A percentile compares a stretch with the other conserved stretches of the same genome.
These are phyloP conservation scores for Drosophila varians DNA, from an alignment of 1,140 invertebrate species.

Conservation along the genomic window DNA sequence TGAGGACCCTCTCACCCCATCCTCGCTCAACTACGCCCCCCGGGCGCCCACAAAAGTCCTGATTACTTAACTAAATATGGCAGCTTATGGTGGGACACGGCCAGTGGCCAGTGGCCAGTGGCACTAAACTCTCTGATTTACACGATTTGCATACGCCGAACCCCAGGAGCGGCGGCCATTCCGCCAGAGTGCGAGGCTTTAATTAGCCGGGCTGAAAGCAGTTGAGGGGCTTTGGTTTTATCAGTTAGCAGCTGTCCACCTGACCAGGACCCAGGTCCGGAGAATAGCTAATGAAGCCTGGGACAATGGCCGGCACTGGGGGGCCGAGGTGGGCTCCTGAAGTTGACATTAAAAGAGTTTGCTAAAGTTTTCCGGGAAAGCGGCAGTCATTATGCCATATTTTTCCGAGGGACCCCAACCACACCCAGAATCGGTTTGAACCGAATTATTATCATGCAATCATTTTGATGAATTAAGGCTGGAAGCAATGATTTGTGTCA, in stretches of 20 bases:
- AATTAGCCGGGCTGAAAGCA: conserved; percentile 38
- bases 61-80: conserved; percentile 65
- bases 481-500: background rate
- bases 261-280: conserved; percentile 2
- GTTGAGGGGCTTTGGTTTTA: conserved; percentile 19
- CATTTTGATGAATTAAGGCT: background rate
- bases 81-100: conserved; percentile 57
- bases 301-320: conserved; percentile 14
- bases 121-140: conserved; percentile 56
- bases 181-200: conserved; percentile 25
- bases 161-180: background rate
- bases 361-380: background rate
- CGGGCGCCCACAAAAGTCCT: conserved; percentile 37
- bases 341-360: background rate
- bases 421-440: background rate
- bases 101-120: conserved; percentile 37
- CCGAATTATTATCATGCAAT: background rate
- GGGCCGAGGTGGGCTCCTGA: background rate
- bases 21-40: background rate
- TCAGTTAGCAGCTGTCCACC: conserved; percentile 30
- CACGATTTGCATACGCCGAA: conserved; percentile 39
- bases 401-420: background rate
- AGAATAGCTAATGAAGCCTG: conserved; percentile 18
- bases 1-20: conserved; percentile 12
- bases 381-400: background rate